Percentiles rank a stretch among this genome's conserved stretches.
phyloP scores from a whole-genome alignment of 2,888 invertebrate genomes.

The Neocrepidodera transversa region DNA sequence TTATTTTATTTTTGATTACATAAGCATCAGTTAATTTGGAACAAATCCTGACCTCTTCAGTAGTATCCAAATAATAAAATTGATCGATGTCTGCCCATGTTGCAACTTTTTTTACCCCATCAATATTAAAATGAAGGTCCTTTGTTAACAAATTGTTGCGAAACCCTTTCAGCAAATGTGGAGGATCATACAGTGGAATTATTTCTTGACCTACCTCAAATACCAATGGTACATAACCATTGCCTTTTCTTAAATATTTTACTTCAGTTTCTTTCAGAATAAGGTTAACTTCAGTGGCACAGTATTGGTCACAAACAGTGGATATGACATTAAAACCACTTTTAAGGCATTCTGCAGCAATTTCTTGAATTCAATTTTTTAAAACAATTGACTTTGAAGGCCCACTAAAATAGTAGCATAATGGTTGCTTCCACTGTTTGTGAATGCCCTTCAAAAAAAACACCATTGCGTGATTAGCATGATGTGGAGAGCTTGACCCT shows the following conservation, averaged over 20 bases:
- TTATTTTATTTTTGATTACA: constrained; percentile 17
- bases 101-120: no score
- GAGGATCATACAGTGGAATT: not conserved
- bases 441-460: not conserved
- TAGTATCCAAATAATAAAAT: no score
- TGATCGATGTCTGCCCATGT: no score
- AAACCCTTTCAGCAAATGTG: no score
- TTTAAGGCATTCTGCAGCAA: not conserved
- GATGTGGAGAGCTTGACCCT: no score
- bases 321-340: not conserved
- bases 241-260: not conserved
- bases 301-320: not conserved
- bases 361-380: not conserved
- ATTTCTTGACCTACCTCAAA: not conserved
- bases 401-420: no score
- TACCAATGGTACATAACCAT: not conserved
- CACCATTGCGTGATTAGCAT: not conserved
- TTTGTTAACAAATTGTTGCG: no score
- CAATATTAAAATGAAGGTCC: no score
- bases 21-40: constrained; percentile 18
- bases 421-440: not conserved
- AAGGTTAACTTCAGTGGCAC: not conserved
- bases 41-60: no score
- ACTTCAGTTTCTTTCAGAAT: not conserved
- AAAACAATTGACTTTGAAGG: not conserved